Conservation (phyloP, 2,888 invertebrate species). For the Acleris laterana region DNA sequence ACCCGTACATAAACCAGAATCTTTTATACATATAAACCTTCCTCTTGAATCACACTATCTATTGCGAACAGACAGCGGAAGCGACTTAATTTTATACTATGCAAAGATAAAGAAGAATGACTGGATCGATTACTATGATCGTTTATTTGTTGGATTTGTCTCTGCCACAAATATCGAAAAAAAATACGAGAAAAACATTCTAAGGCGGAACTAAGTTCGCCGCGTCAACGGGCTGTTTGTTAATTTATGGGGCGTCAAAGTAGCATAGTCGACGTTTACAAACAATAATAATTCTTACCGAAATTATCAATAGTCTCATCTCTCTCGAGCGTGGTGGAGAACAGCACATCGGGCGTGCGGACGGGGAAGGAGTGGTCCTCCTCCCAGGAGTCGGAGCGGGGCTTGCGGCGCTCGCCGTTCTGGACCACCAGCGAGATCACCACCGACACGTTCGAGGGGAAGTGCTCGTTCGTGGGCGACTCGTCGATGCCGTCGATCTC, state of each 20-base stretch:
- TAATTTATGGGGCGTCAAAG: neutral
- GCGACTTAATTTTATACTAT: too few relatives aligned
- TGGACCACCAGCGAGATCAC: slow-evolving; percentile 89
- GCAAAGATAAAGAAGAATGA: too few relatives aligned
- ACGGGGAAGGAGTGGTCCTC: slow-evolving; percentile 85
- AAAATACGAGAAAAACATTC: too few relatives aligned
- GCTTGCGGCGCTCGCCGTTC: slow-evolving; percentile 87
- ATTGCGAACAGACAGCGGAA: too few relatives aligned
- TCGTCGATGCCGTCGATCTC: slow-evolving; percentile 94
- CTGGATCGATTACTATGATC: too few relatives aligned
- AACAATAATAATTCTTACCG: slow-evolving; percentile 72
- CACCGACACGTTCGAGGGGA: slow-evolving; percentile 88
- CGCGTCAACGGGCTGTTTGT: too few relatives aligned
- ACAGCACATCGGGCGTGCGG: slow-evolving; percentile 84
- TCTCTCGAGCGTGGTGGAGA: slow-evolving; percentile 91
- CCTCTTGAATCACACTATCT: too few relatives aligned
- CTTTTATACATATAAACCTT: too few relatives aligned
- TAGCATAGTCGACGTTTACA: neutral
- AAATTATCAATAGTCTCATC: slow-evolving; percentile 94
- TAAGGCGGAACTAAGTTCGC: too few relatives aligned
- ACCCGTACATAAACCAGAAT: too few relatives aligned
- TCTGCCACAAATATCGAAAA: too few relatives aligned
- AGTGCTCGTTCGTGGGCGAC: slow-evolving; percentile 85
- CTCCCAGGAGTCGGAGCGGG: slow-evolving; percentile 90
- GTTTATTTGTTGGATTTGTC: too few relatives aligned